Percentiles rank a stretch among this genome's conserved stretches.
Evolutionary conservation across 2,888 invertebrate genomes (phyloP).

Genomic region (Drosophila seclusa): DNA sequence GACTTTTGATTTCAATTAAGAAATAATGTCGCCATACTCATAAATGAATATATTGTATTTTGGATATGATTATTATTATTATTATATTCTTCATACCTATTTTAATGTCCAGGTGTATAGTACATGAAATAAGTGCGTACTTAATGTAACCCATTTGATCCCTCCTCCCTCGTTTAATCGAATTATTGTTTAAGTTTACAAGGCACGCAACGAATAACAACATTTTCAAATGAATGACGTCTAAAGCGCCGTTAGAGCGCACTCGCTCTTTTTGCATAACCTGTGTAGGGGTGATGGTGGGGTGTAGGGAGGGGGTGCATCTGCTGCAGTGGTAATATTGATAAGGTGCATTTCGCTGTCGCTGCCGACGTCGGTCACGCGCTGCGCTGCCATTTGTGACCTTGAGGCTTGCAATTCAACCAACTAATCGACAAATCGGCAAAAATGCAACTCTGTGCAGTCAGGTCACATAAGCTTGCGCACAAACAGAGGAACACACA

Average conservation of each 20-base stretch:
- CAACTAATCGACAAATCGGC: constrained; percentile 1
- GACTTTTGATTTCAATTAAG: neutral
- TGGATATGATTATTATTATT: neutral
- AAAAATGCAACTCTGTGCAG: constrained; percentile 67
- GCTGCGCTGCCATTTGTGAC: constrained; percentile 27
- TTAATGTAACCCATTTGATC: neutral
- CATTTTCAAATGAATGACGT: constrained; percentile 8
- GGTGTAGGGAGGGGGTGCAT: neutral
- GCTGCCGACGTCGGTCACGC: constrained; percentile 60
- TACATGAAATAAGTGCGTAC: neutral
- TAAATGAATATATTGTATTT: neutral
- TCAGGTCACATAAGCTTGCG: constrained; percentile 29
- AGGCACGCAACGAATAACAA: neutral
- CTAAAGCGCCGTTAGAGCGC: neutral
- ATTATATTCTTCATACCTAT: neutral
- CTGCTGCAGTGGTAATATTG: constrained; percentile 11
- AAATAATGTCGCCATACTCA: neutral
- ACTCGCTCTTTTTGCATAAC: constrained; percentile 45
- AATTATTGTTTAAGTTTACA: neutral
- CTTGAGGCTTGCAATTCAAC: constrained; percentile 33
- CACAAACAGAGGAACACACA: constrained; percentile 1
- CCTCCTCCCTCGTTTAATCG: neutral
- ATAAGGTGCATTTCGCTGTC: constrained; percentile 41
- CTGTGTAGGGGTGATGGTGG: neutral
- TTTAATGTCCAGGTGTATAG: neutral